Evolutionary conservation across 1,140 invertebrate genomes (phyloP).

Genomic region (Monomorium pharaonis): DNA sequence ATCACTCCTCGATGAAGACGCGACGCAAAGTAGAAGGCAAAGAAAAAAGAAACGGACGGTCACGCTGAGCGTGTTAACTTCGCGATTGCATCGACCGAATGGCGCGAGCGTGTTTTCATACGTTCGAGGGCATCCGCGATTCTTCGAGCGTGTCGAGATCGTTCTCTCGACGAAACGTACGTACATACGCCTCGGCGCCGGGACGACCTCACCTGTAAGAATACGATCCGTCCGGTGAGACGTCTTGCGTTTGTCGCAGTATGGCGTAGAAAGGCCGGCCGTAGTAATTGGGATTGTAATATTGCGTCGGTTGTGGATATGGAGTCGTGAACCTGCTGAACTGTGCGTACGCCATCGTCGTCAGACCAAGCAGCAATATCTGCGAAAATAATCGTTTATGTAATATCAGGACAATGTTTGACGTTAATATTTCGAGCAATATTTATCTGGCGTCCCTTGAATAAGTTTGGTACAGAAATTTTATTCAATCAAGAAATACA

Average conservation of each 20-base stretch:
- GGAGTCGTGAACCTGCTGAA: conserved; percentile 59
- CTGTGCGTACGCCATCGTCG: conserved; percentile 58
- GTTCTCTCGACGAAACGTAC: conserved; percentile 60
- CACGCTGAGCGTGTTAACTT: conserved; percentile 37
- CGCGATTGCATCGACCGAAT: conserved; percentile 44
- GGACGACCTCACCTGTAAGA: conserved; percentile 74
- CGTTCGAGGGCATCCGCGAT: conserved; percentile 46
- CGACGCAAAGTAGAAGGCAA: not conserved
- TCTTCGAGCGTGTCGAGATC: conserved; percentile 70
- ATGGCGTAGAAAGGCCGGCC: conserved; percentile 68
- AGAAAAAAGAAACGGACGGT: not conserved
- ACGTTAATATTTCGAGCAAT: not conserved
- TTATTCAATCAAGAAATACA: not conserved
- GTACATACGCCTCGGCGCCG: conserved; percentile 28
- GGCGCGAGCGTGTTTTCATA: conserved; percentile 47
- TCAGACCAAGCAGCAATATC: conserved; percentile 62
- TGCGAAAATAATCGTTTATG: conserved; percentile 29
- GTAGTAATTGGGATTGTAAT: conserved; percentile 70
- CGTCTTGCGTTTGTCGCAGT: conserved; percentile 72
- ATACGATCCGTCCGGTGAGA: conserved; percentile 74
- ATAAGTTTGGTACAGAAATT: not conserved
- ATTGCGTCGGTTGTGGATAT: conserved; percentile 36
- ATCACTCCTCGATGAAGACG: conserved; percentile 30
- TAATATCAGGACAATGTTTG: not conserved
- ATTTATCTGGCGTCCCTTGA: not conserved